Conservation (phyloP, 2,797 vertebrate species). For the Nannoperca obscura region DNA sequence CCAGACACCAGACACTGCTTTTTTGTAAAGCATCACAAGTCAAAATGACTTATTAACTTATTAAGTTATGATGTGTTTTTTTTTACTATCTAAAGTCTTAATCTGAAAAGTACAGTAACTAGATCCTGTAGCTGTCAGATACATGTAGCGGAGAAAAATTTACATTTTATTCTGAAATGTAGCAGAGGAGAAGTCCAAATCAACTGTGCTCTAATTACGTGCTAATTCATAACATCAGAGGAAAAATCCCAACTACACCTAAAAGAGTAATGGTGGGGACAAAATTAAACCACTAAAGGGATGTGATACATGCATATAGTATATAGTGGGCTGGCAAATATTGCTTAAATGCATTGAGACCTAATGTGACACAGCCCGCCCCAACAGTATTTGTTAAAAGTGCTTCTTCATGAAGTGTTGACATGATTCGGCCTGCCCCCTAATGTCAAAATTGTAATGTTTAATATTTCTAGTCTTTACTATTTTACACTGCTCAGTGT, state of each 20-base stretch:
- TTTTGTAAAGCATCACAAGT: too few species aligned
- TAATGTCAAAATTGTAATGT: background rate
- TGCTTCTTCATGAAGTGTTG: background rate
- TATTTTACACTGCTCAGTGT: background rate
- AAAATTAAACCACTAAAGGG: background rate
- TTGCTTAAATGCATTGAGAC: background rate
- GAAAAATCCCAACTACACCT: background rate
- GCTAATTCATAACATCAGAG: slow-evolving; percentile 10
- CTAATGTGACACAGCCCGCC: background rate
- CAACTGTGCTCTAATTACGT: slow-evolving; percentile 2
- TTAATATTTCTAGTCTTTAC: slow-evolving; percentile 1
- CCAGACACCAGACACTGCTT: too few species aligned
- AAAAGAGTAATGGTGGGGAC: background rate
- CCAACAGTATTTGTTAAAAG: background rate
- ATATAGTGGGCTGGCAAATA: background rate
- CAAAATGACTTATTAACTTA: too few species aligned
- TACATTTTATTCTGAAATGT: background rate
- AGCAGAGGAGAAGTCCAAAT: background rate
- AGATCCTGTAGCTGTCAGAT: background rate
- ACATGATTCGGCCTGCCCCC: background rate
- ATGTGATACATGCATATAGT: background rate
- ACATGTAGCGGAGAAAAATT: background rate
- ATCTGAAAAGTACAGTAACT: background rate
- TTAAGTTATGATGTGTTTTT: background rate
- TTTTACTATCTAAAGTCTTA: background rate